These are phyloP conservation scores for Lacerta agilis DNA, from an alignment of 2,797 vertebrate species.

Conservation along the genomic window DNA sequence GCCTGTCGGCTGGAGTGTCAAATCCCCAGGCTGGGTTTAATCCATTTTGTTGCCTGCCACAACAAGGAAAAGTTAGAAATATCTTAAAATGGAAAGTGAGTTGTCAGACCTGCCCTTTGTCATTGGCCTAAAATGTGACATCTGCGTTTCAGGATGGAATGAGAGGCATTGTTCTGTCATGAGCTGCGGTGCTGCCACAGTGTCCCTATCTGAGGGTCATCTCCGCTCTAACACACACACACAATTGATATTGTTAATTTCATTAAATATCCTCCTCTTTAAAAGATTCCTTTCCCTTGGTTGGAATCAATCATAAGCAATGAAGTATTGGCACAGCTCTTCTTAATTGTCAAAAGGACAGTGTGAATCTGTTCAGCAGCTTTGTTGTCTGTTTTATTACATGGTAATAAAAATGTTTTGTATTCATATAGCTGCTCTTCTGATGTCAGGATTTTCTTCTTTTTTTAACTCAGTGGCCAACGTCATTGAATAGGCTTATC, in stretches of 20 bases:
- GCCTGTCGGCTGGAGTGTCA: constrained; percentile 83
- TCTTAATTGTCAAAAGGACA: background rate
- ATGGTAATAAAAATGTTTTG: background rate
- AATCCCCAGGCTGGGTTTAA: constrained; percentile 83
- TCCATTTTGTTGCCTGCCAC: constrained; percentile 89
- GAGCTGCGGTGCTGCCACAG: constrained; percentile 29
- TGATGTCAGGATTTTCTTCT: rapidly evolving
- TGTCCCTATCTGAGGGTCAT: constrained; percentile 49
- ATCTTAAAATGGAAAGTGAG: constrained; percentile 80
- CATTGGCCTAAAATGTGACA: constrained; percentile 72
- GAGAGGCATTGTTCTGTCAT: constrained; percentile 53
- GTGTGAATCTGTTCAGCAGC: background rate
- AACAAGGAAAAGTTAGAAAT: constrained; percentile 83
- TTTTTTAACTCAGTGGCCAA: background rate
- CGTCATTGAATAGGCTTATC: background rate
- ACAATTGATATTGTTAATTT: constrained; percentile 4
- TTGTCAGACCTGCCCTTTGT: constrained; percentile 82
- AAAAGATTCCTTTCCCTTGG: constrained; percentile 29
- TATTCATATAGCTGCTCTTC: background rate
- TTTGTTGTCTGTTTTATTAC: background rate
- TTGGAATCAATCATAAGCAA: background rate
- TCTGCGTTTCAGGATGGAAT: constrained; percentile 63
- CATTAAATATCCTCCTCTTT: constrained; percentile 7
- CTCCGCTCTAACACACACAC: constrained; percentile 60
- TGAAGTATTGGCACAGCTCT: constrained; percentile 15